phyloP scores from a whole-genome alignment of 2,888 invertebrate species.

The Siphlonurus alternatus region DNA sequence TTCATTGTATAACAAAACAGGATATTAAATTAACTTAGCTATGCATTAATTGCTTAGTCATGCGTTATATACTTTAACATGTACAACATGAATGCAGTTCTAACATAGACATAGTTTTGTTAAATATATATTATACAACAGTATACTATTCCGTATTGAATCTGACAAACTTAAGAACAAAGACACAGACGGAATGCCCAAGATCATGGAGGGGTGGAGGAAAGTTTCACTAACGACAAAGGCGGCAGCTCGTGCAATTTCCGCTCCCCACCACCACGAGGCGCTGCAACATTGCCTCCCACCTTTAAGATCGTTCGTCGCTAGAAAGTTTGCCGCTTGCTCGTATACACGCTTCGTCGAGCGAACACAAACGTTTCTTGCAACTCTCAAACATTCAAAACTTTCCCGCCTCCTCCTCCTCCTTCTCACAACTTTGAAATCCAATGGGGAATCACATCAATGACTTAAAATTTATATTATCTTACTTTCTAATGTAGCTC shows the following conservation, averaged over 20 bases:
- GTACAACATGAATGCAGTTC: no score
- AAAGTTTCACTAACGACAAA: constrained; percentile 16
- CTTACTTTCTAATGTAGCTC: no score
- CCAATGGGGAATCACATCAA: not conserved
- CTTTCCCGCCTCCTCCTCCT: not conserved
- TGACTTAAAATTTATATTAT: not conserved
- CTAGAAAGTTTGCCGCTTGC: not conserved
- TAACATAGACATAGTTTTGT: no score
- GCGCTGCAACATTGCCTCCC: not conserved
- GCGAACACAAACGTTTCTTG: not conserved
- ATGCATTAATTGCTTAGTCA: not conserved
- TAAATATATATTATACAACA: no score
- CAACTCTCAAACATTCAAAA: not conserved
- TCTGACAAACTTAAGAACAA: constrained; percentile 16
- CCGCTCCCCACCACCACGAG: constrained; percentile 7
- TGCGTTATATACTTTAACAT: not conserved
- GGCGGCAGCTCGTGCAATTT: constrained; percentile 22
- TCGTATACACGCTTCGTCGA: not conserved
- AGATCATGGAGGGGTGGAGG: constrained; percentile 15
- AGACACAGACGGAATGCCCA: not conserved
- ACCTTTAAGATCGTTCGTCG: not conserved
- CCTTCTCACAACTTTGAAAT: not conserved
- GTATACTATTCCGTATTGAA: constrained; percentile 11
- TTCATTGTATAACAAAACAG: no score
- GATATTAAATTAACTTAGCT: not conserved